Conservation (phyloP, 2,113 vertebrate species). For the mouse (Mus musculus) region DNA sequence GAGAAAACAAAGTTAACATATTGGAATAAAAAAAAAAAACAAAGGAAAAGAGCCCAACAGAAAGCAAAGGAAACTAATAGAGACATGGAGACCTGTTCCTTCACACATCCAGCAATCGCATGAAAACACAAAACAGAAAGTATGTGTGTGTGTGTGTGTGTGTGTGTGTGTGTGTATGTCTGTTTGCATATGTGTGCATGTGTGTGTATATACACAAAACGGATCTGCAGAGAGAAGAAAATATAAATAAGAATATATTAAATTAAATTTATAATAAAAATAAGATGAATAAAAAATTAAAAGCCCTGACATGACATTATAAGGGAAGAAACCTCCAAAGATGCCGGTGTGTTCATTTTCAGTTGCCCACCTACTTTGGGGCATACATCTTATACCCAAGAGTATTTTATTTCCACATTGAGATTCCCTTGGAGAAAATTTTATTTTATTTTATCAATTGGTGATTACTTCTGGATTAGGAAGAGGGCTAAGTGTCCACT, state of each 20-base stretch:
- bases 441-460: background rate
- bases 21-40: no score
- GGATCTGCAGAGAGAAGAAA: background rate
- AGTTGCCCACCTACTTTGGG: background rate
- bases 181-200: background rate
- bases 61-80: background rate
- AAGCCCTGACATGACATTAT: background rate
- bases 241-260: background rate
- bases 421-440: background rate
- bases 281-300: background rate
- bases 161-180: background rate
- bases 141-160: background rate
- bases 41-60: background rate
- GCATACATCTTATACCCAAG: no score
- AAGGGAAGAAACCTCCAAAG: background rate
- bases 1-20: background rate
- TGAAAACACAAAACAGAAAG: background rate
- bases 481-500: background rate
- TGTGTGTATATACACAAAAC: background rate
- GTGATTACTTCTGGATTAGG: background rate
- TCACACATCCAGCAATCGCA: background rate
- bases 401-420: background rate
- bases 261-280: background rate
- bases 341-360: background rate
- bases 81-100: background rate